phyloP scores from a whole-genome alignment of 1,140 invertebrate genomes.

The Drosophila obscura region DNA sequence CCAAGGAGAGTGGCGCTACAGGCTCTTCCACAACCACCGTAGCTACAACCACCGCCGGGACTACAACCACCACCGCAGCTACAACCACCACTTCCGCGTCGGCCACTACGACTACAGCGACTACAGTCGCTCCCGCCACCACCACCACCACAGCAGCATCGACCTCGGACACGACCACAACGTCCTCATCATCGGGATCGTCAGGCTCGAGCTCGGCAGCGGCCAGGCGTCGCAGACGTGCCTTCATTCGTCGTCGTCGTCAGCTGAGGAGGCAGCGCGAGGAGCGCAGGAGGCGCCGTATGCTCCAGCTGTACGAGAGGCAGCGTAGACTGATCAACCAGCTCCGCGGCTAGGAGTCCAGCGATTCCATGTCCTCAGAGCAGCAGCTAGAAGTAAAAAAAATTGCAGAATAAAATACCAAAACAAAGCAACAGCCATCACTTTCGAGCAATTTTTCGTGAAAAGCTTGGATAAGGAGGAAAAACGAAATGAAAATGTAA shows the following conservation, averaged over 20 bases:
- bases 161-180: background rate
- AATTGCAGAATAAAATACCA: background rate
- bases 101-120: background rate
- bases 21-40: background rate
- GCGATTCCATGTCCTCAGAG: background rate
- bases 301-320: background rate
- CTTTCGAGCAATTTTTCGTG: too few relatives aligned
- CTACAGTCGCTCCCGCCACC: background rate
- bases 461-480: background rate
- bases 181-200: background rate
- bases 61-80: background rate
- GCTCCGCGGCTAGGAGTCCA: too few relatives aligned
- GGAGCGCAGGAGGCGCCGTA: constrained; percentile 2
- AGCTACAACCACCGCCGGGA: background rate
- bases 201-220: background rate
- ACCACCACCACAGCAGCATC: background rate
- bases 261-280: background rate
- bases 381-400: background rate
- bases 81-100: background rate
- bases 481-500: constrained; percentile 28
- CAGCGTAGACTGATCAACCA: too few relatives aligned
- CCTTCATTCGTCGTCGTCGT: constrained; percentile 25
- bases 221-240: constrained; percentile 2
- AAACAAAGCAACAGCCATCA: constrained; percentile 1
- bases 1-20: background rate